Evolutionary conservation across 53 echinoderm and acorn worm species (phyloP).

Genomic region (Pentamera pediparva): DNA sequence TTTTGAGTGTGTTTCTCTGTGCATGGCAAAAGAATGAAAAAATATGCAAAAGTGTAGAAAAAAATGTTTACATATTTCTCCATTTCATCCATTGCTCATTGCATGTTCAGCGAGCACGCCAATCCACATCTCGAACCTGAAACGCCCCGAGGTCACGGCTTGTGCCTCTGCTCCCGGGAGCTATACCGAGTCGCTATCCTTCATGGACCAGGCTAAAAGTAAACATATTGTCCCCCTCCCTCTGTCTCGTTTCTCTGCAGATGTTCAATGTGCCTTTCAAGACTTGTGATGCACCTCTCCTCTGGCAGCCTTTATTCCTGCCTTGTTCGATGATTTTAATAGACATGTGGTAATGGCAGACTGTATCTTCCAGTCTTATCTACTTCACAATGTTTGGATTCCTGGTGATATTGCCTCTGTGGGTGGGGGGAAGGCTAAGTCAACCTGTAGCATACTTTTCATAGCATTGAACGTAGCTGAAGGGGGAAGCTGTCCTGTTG

Average conservation of each 20-base stretch:
- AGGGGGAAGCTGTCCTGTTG: too few species aligned
- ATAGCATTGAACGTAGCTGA: too few species aligned
- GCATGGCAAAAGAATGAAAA: too few species aligned
- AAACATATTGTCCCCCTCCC: conserved; percentile 6
- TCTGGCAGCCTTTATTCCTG: neutral
- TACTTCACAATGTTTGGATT: neutral
- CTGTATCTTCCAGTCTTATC: neutral
- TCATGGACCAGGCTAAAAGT: conserved; percentile 48
- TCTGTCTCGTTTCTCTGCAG: too few species aligned
- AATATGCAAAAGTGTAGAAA: neutral
- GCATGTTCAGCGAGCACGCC: conserved; percentile 51
- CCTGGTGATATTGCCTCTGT: too few species aligned
- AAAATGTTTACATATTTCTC: neutral
- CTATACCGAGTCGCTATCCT: conserved; percentile 53
- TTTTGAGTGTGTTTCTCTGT: too few species aligned
- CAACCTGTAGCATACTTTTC: too few species aligned
- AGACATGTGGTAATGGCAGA: neutral
- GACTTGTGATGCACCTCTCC: neutral
- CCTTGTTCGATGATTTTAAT: neutral
- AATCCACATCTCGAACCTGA: conserved; percentile 40
- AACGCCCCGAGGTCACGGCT: conserved; percentile 19
- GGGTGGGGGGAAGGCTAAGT: too few species aligned
- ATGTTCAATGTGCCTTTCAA: too few species aligned
- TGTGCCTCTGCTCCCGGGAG: conserved; percentile 65
- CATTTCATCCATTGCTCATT: too few species aligned